Evolutionary conservation across 2,113 vertebrate genomes (phyloP).

Genomic region (Zapornia atra): DNA sequence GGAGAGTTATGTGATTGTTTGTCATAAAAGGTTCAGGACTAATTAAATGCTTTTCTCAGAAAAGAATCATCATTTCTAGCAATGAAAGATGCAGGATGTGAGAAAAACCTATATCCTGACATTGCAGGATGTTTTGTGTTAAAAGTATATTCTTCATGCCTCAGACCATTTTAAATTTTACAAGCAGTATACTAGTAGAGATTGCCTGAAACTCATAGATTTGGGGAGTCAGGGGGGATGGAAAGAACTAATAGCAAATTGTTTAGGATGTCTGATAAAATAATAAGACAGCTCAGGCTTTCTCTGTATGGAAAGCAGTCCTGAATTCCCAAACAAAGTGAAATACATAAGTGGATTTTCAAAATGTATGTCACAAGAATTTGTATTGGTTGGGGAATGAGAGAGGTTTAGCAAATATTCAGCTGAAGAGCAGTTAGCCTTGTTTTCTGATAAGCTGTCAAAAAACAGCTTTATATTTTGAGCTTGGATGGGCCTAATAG

Average conservation of each 20-base stretch:
- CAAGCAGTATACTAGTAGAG: neutral
- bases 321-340: neutral
- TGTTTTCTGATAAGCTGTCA: slow-evolving; percentile 68
- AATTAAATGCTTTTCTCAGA: neutral
- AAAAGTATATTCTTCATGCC: neutral
- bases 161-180: neutral
- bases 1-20: neutral
- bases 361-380: slow-evolving; percentile 35
- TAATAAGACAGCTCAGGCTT: neutral
- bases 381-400: neutral
- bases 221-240: too few species aligned
- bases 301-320: neutral
- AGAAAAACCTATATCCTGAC: neutral
- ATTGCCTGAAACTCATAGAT: neutral
- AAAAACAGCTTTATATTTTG: slow-evolving; percentile 68
- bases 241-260: neutral
- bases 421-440: slow-evolving; percentile 61
- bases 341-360: slow-evolving; percentile 18
- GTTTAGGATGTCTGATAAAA: neutral
- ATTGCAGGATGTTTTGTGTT: neutral
- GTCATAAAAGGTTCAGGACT: neutral
- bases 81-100: neutral
- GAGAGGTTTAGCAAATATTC: slow-evolving; percentile 41
- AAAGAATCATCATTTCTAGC: neutral
- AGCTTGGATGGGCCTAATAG: slow-evolving; percentile 60